These are phyloP conservation scores for Centrocercus urophasianus DNA, from an alignment of 2,113 vertebrate genomes.

Conservation along the genomic window DNA sequence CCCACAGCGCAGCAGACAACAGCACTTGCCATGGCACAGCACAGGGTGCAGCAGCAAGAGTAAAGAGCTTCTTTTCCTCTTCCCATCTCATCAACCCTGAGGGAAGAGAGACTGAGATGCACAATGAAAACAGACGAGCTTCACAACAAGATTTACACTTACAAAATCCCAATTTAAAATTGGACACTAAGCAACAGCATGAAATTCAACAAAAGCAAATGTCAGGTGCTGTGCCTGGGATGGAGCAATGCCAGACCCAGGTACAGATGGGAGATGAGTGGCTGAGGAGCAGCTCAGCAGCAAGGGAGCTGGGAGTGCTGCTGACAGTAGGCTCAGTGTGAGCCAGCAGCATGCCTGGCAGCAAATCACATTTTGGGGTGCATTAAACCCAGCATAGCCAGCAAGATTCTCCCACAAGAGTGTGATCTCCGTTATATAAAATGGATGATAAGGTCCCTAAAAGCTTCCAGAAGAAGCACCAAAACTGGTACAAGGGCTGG, in stretches of 20 bases:
- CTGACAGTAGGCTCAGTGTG: no score
- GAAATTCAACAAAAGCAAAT: neutral
- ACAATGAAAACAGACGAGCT: neutral
- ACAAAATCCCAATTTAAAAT: neutral
- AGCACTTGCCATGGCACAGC: rapidly evolving
- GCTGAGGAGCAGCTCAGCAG: no score
- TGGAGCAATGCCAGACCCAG: neutral
- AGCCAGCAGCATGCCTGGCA: no score
- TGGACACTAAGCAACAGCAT: neutral
- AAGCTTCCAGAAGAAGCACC: neutral
- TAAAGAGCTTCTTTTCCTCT: neutral
- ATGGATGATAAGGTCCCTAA: neutral
- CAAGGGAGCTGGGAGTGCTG: no score
- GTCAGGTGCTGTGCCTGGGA: neutral
- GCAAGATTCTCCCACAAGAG: no score
- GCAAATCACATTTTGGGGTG: no score
- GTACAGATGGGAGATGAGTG: neutral
- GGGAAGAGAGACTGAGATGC: neutral
- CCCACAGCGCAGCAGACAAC: neutral
- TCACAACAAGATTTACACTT: neutral
- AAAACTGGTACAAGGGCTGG: neutral
- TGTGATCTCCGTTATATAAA: no score
- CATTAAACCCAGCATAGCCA: no score
- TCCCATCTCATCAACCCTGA: neutral
- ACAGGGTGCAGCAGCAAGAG: neutral